Evolutionary conservation across 1,140 invertebrate genomes (phyloP).

Genomic region (Lethrus apterus): DNA sequence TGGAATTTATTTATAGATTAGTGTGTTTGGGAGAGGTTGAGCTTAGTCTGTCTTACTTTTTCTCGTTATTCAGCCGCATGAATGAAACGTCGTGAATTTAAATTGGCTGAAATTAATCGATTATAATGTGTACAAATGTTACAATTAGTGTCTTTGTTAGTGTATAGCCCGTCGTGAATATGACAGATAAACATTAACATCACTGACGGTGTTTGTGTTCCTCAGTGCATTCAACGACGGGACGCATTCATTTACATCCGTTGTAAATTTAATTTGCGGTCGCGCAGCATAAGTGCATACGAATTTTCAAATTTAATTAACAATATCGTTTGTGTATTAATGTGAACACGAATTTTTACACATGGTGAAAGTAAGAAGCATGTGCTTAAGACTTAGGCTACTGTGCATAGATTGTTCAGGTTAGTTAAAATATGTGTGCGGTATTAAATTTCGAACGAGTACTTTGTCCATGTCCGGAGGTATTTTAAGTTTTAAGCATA

Average conservation of each 20-base stretch:
- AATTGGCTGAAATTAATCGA: too few species aligned
- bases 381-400: conserved; percentile 45
- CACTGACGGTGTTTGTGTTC: not conserved
- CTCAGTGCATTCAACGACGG: not conserved
- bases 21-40: conserved; percentile 21
- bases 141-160: too few species aligned
- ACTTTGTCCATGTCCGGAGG: too few species aligned
- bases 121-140: too few species aligned
- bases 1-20: conserved; percentile 35
- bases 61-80: too few species aligned
- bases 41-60: conserved; percentile 4
- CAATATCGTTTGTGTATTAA: conserved; percentile 13
- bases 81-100: too few species aligned
- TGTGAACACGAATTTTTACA: conserved; percentile 8
- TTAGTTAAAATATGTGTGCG: too few species aligned
- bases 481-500: too few species aligned
- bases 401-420: conserved; percentile 52
- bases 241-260: not conserved
- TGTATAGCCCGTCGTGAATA: too few species aligned
- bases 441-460: too few species aligned
- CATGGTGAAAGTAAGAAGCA: conserved; percentile 30
- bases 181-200: too few species aligned
- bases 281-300: not conserved
- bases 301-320: conserved; percentile 1
- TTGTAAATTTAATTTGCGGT: not conserved